Evolutionary conservation across 2,797 vertebrate genomes (phyloP).

Genomic region (Poecilia wingei): DNA sequence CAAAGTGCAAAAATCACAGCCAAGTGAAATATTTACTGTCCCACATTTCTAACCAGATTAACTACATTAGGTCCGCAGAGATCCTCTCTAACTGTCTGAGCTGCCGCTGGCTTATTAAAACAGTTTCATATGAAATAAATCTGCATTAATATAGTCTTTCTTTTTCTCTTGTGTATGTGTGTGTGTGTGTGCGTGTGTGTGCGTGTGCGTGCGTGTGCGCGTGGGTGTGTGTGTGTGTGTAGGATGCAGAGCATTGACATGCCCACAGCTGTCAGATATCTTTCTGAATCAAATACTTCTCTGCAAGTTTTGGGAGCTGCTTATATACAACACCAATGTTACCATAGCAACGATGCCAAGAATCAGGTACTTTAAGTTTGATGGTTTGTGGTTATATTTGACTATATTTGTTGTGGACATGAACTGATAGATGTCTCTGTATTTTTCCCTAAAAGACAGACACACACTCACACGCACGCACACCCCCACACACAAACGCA

Average conservation of each 20-base stretch:
- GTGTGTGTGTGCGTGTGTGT: slow-evolving; percentile 1
- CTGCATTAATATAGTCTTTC: not conserved
- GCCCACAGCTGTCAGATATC: slow-evolving; percentile 89
- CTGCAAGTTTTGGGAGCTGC: slow-evolving; percentile 92
- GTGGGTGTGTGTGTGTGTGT: slow-evolving; percentile 23
- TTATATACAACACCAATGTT: slow-evolving; percentile 95
- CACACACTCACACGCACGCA: too few species aligned
- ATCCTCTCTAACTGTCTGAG: not conserved
- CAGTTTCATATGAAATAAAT: not conserved
- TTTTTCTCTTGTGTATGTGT: not conserved
- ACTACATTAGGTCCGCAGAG: not conserved
- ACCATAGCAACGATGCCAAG: slow-evolving; percentile 88
- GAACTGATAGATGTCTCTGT: too few species aligned
- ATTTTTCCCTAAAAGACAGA: too few species aligned
- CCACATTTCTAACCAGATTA: not conserved
- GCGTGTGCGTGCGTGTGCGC: slow-evolving; percentile 15
- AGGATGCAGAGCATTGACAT: slow-evolving; percentile 90
- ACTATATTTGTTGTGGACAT: not conserved
- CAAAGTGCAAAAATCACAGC: not conserved
- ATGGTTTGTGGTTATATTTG: not conserved
- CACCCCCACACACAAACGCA: too few species aligned
- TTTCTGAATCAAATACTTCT: slow-evolving; percentile 86
- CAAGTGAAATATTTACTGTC: not conserved
- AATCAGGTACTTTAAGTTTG: slow-evolving; percentile 66
- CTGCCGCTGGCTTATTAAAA: not conserved